phyloP scores from a whole-genome alignment of 37 sponge, comb jelly and placozoan species.

The Diacarnus erythraeanus region DNA sequence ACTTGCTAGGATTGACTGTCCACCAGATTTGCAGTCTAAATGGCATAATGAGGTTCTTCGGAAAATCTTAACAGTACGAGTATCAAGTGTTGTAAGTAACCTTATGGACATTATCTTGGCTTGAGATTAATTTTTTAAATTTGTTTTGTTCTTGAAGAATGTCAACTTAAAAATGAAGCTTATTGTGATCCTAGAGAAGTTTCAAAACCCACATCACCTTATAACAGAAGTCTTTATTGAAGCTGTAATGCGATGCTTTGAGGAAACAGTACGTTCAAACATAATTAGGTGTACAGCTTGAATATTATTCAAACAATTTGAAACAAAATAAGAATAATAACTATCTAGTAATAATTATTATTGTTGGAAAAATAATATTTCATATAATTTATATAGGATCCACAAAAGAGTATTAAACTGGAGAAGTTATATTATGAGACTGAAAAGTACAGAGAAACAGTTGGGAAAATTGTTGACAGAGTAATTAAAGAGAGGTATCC shows the following conservation, averaged over 20 bases:
- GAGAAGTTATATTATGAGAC: neutral
- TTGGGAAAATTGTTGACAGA: slow-evolving; percentile 23
- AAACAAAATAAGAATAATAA: too few species aligned
- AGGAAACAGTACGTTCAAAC: neutral
- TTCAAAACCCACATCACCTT: neutral
- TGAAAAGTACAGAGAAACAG: neutral
- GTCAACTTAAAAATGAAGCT: neutral
- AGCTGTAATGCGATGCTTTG: slow-evolving; percentile 6
- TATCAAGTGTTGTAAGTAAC: neutral
- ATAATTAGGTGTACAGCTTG: too few species aligned
- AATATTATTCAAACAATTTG: neutral
- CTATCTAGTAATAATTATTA: too few species aligned
- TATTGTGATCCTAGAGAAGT: neutral
- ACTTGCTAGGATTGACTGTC: neutral
- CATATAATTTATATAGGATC: neutral
- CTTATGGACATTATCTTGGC: too few species aligned
- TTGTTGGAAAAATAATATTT: neutral
- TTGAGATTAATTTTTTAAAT: neutral
- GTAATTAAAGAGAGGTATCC: slow-evolving; percentile 31
- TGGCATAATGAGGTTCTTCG: neutral
- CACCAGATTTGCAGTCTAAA: neutral
- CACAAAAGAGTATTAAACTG: neutral
- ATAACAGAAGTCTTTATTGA: slow-evolving; percentile 17
- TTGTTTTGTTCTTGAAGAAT: neutral
- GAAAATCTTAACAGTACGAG: neutral